A percentile compares a stretch with the other conserved stretches of the same genome.
phyloP scores from a whole-genome alignment of 2,888 invertebrate genomes.

The Pilophorus perplexus region DNA sequence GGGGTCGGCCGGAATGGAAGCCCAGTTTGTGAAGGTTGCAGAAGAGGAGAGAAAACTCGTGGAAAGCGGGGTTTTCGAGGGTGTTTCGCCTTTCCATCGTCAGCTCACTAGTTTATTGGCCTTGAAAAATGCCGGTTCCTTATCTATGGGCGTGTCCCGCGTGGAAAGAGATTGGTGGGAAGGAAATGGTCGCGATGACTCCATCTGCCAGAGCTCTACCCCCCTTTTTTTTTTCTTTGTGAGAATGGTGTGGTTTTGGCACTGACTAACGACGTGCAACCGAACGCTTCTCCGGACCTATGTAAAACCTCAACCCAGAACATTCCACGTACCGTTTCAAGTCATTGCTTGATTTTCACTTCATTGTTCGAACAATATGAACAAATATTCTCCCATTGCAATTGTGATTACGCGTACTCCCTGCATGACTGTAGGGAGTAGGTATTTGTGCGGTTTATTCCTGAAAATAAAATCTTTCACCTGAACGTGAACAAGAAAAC shows the following conservation, averaged over 20 bases:
- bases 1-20: not conserved
- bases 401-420: no score
- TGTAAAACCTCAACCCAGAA: no score
- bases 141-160: constrained; percentile 18
- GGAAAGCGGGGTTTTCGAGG: not conserved
- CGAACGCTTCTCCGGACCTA: no score
- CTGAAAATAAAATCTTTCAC: no score
- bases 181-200: constrained; percentile 27
- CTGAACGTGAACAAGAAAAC: no score
- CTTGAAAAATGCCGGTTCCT: constrained; percentile 31
- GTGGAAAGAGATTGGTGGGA: constrained; percentile 11
- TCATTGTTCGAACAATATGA: no score
- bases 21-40: not conserved
- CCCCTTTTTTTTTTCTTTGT: no score
- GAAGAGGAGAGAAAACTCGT: not conserved
- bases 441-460: no score
- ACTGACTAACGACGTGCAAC: constrained; percentile 10
- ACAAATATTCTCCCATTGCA: no score
- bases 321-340: no score
- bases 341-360: no score
- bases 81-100: constrained; percentile 5
- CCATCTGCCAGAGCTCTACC: not conserved
- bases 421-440: no score
- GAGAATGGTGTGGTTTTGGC: not conserved
- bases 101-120: constrained; percentile 31